Evolutionary conservation across 1,140 invertebrate genomes (phyloP).

Genomic region (Drosophila busckii): DNA sequence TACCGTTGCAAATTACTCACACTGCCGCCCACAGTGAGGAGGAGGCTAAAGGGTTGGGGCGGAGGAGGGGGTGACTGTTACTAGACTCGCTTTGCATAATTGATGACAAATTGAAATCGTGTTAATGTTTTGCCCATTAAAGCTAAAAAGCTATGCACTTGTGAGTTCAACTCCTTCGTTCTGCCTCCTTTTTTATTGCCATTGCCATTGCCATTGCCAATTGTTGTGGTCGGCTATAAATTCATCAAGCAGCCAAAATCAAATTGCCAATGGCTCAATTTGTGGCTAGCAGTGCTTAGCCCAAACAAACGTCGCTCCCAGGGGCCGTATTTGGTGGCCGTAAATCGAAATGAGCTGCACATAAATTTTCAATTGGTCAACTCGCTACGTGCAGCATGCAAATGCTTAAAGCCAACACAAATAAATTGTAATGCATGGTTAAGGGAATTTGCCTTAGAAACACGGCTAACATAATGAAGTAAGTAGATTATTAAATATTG

Average conservation of each 20-base stretch:
- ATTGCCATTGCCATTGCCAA: constrained; percentile 11
- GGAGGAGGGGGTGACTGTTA: constrained; percentile 9
- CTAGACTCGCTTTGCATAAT: constrained; percentile 76
- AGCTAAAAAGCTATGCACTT: constrained; percentile 8
- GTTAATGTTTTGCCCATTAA: constrained; percentile 44
- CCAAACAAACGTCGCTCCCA: constrained; percentile 34
- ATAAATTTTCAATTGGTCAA: constrained; percentile 74
- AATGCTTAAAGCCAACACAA: no score
- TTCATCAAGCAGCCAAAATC: constrained; percentile 57
- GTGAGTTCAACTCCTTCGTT: constrained; percentile 12
- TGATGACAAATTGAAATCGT: constrained; percentile 78
- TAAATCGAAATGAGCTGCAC: constrained; percentile 66
- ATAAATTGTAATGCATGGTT: no score
- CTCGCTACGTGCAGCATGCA: background rate
- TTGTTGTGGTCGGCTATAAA: constrained; percentile 48
- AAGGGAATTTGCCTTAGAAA: no score
- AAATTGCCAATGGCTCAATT: constrained; percentile 73
- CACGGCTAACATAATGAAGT: no score
- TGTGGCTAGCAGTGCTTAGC: constrained; percentile 60
- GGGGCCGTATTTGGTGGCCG: constrained; percentile 56
- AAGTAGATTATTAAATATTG: no score
- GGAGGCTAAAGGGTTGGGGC: background rate
- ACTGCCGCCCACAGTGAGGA: constrained; percentile 6
- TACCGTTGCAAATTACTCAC: constrained; percentile 72
- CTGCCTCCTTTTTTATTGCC: no score